Conservation (phyloP, 2,113 vertebrate species). For the Pteropus alecto region DNA sequence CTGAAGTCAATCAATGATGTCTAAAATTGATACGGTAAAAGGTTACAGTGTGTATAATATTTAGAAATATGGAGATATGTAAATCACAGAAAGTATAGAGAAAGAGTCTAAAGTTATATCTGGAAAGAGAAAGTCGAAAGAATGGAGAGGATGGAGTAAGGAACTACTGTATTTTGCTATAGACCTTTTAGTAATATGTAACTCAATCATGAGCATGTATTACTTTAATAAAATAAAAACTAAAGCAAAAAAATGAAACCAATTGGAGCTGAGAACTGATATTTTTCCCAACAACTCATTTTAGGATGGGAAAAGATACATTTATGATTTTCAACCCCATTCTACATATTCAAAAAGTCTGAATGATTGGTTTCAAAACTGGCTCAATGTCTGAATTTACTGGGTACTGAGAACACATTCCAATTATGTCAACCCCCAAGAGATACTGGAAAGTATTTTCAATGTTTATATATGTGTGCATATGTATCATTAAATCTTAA, state of each 20-base stretch:
- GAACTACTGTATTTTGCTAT: neutral
- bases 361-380: neutral
- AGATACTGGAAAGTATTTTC: neutral
- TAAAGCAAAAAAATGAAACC: neutral
- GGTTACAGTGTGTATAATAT: neutral
- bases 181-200: neutral
- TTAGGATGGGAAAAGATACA: neutral
- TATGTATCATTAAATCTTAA: neutral
- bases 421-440: neutral
- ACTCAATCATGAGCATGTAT: neutral
- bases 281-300: neutral
- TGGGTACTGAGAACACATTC: neutral
- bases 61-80: neutral
- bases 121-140: neutral
- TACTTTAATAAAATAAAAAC: constrained; percentile 25
- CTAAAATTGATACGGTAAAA: neutral
- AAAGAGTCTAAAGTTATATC: neutral
- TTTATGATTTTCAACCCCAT: neutral
- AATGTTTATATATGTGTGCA: neutral
- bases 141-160: neutral
- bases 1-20: neutral
- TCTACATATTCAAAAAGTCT: neutral
- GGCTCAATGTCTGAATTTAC: neutral
- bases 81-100: neutral
- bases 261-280: neutral